phyloP scores from a whole-genome alignment of 2,113 vertebrate species.

The Actinemys pallida region DNA sequence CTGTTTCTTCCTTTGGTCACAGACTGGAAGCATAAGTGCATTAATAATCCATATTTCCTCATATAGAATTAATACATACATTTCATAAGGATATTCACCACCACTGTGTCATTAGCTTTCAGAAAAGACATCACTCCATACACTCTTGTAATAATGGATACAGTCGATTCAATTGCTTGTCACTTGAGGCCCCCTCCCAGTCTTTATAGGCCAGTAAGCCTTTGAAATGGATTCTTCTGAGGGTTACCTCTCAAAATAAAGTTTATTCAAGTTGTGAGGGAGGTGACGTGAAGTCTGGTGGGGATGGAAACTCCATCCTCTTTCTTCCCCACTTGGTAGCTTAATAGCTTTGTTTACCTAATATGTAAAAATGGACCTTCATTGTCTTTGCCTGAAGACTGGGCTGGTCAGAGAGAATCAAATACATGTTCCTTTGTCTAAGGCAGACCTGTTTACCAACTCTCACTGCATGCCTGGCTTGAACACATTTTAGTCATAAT shows the following conservation, averaged over 20 bases:
- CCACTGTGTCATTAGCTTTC: not conserved
- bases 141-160: not conserved
- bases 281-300: not conserved
- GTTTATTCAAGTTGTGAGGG: not conserved
- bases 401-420: not conserved
- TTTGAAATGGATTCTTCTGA: not conserved
- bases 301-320: not conserved
- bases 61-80: not conserved
- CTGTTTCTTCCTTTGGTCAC: not conserved
- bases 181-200: not conserved
- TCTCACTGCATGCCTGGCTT: not conserved
- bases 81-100: not conserved
- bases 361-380: not conserved
- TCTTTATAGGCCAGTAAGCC: not conserved
- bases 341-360: not conserved
- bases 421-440: not conserved
- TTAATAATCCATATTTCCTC: not conserved
- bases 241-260: not conserved
- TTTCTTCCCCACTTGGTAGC: not conserved
- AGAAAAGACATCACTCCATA: not conserved
- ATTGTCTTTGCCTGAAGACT: not conserved
- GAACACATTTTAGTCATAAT: not conserved
- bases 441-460: not conserved
- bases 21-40: not conserved
- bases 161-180: not conserved